These are phyloP conservation scores for Campodea augens DNA, from an alignment of 1,140 invertebrate species.

Conservation along the genomic window DNA sequence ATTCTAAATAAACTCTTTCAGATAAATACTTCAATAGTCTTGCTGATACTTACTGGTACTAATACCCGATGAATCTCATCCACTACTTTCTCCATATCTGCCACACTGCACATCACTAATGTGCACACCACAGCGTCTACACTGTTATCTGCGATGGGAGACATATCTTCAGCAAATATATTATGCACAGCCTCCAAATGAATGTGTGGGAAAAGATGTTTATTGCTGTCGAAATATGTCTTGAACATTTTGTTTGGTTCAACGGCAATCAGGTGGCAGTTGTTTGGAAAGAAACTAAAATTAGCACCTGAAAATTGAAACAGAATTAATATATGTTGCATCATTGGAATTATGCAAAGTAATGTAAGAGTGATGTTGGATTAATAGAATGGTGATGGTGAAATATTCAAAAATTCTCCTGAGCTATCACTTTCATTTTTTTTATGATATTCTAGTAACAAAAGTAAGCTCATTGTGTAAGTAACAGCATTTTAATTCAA, in stretches of 20 bases:
- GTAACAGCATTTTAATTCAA: too few relatives aligned
- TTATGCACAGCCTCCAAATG: constrained; percentile 17
- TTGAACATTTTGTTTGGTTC: constrained; percentile 19
- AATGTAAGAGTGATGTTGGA: too few relatives aligned
- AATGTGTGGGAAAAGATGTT: constrained; percentile 16
- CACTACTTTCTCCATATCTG: constrained; percentile 14
- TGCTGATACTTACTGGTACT: constrained; percentile 16
- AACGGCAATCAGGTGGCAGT: constrained; percentile 17
- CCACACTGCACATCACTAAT: constrained; percentile 19
- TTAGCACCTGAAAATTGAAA: constrained; percentile 15
- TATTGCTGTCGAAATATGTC: constrained; percentile 14
- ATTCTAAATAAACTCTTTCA: background rate
- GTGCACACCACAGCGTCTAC: constrained; percentile 20
- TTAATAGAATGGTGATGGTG: too few relatives aligned
- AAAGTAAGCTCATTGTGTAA: too few relatives aligned
- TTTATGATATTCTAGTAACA: too few relatives aligned
- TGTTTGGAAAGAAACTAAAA: constrained; percentile 20
- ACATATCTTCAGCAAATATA: constrained; percentile 16
- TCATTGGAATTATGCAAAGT: too few relatives aligned
- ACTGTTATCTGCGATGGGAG: constrained; percentile 12
- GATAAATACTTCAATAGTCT: background rate
- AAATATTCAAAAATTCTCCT: background rate
- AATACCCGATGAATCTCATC: constrained; percentile 20
- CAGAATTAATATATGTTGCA: too few relatives aligned
- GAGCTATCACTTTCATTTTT: background rate